Conservation (phyloP, 1,140 invertebrate species). For the Zaprionus capensis region DNA sequence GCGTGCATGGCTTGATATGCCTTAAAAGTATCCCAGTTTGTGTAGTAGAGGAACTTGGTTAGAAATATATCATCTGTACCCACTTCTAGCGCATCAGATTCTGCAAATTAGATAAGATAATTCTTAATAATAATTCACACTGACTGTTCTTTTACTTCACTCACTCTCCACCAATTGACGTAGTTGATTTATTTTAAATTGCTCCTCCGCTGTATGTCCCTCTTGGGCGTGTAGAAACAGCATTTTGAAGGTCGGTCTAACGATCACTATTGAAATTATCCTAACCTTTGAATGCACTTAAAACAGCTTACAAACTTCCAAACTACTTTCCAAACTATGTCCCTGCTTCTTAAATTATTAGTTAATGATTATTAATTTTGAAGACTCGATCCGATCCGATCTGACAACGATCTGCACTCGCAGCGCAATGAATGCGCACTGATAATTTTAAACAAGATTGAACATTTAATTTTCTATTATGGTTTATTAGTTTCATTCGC, state of each 20-base stretch:
- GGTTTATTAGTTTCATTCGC: constrained; percentile 56
- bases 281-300: neutral
- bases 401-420: constrained; percentile 57
- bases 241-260: constrained; percentile 33
- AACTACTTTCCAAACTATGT: neutral
- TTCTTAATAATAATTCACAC: neutral
- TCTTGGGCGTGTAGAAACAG: constrained; percentile 48
- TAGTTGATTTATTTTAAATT: constrained; percentile 67
- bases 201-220: constrained; percentile 51
- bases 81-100: constrained; percentile 58
- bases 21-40: constrained; percentile 65
- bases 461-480: constrained; percentile 51
- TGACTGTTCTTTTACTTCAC: neutral
- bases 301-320: neutral
- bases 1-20: constrained; percentile 70
- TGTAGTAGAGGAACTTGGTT: constrained; percentile 71
- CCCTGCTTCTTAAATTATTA: neutral
- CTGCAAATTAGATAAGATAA: constrained; percentile 30
- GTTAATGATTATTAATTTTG: neutral
- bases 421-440: constrained; percentile 52
- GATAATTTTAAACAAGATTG: constrained; percentile 44
- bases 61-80: constrained; percentile 73
- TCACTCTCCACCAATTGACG: constrained; percentile 71
- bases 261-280: neutral
- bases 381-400: constrained; percentile 19